Percentiles rank a stretch among this genome's conserved stretches.
phyloP scores from a whole-genome alignment of 1,140 invertebrate species.

The Tyrophagus putrescentiae region DNA sequence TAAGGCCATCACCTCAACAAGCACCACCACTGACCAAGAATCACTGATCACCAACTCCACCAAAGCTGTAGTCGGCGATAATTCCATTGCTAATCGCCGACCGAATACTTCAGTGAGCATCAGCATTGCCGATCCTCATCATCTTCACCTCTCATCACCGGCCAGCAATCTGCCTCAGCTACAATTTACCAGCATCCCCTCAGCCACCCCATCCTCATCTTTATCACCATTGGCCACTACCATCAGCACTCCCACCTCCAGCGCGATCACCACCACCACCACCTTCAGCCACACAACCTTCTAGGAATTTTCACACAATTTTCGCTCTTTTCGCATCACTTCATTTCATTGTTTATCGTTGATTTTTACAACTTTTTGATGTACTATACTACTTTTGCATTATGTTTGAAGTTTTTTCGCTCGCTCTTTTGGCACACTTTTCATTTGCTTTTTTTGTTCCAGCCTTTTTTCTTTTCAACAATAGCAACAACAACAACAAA shows the following conservation, averaged over 20 bases:
- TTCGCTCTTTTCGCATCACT: neutral
- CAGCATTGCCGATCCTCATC: neutral
- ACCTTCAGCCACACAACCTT: conserved; percentile 5
- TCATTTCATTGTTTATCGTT: neutral
- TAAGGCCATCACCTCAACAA: neutral
- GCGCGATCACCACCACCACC: conserved; percentile 11
- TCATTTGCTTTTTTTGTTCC: no score
- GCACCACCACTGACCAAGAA: neutral
- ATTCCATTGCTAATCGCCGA: neutral
- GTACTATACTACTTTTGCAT: no score
- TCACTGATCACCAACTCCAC: neutral
- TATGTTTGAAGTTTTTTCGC: no score
- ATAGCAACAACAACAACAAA: no score
- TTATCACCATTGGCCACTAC: no score
- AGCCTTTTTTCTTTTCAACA: no score
- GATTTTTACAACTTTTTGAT: neutral
- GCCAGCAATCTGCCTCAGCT: neutral
- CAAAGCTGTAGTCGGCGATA: neutral
- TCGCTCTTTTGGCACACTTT: no score
- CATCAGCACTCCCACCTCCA: conserved; percentile 28
- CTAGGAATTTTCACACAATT: neutral
- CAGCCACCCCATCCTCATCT: conserved; percentile 36
- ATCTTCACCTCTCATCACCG: neutral
- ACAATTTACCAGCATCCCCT: no score
- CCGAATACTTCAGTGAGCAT: neutral